Base-by-base conservation (phyloP, 2,113 vertebrate genomes). In the Chamaetylas fuelleborni region DNA sequence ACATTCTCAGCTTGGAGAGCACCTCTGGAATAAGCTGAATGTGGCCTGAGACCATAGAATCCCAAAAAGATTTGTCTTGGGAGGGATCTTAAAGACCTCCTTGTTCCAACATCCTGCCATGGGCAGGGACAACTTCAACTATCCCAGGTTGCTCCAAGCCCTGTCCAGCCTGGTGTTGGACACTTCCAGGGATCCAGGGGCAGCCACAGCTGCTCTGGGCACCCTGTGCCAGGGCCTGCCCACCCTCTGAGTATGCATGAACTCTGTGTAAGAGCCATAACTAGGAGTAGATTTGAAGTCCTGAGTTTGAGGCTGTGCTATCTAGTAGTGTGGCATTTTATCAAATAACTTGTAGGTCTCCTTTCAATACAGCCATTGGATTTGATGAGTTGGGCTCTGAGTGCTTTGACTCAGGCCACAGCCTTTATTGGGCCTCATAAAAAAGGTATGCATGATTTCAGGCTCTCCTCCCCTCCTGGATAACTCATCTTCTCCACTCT, bases 401-500 rank as follows among this genome's bases (percentile, higher is more conserved):
- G 92, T 72, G 43, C 78, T 74, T 93, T 92, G 81, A 76, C 69
- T 81, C 8, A 2, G 65, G 28, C 43, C 3, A 2, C 9, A 17
- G 26, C 53, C 62, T 77, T 31, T 43, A n/a, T 2, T 48, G 62
- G 90, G 71, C 57, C 79, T 91, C 85, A 85, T 93, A 62, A 90
- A 94, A 87, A 77, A 90, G 47, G 58, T 80, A 96, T 91, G 85
- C 19, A 20, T 86, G 71, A 95, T 94, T 95, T 90, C 90, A 95
- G 78, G 47, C 66, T 88, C 47, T 69, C 78, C 71, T 91, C 65
- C 88, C 81, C 70, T 92, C 61, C 36, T 25, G 86, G 67, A 57
- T 81, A 93, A 86, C 66, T 92, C 77, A 69, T 94, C 90, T 80
- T 73, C 66, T 87, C n/a, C 36, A 4, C 47, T 92, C 70, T 91